Conservation (phyloP, 2,888 invertebrate genomes). For the Drosophila quasianomalipes region DNA sequence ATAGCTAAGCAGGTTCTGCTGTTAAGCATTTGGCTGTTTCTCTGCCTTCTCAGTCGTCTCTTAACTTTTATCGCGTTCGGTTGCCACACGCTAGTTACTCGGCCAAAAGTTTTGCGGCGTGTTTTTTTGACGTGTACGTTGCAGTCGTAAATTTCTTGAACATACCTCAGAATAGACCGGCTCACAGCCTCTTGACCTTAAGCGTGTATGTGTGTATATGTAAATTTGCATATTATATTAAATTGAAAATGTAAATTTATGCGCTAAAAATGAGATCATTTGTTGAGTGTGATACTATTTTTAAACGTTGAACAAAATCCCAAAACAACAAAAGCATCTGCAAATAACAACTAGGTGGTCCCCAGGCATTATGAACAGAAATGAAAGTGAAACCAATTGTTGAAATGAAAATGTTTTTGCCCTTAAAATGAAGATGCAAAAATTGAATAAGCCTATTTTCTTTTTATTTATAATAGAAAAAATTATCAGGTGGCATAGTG, state of each 20-base stretch:
- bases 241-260: conserved; percentile 56
- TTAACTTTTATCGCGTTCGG: conserved; percentile 51
- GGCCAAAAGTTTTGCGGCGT: conserved; percentile 44
- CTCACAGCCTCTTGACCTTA: conserved; percentile 66
- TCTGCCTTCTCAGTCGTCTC: conserved; percentile 51
- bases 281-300: conserved; percentile 52
- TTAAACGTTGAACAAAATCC: conserved; percentile 35
- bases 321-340: conserved; percentile 25
- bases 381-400: conserved; percentile 52
- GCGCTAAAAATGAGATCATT: conserved; percentile 75
- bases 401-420: conserved; percentile 3
- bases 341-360: conserved; percentile 20
- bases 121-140: conserved; percentile 34
- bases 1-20: conserved; percentile 23
- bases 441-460: conserved; percentile 1
- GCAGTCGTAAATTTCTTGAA: conserved; percentile 38
- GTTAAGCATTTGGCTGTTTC: conserved; percentile 8
- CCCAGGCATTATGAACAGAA: conserved; percentile 8
- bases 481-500: not conserved
- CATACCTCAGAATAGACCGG: conserved; percentile 48
- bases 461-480: not conserved
- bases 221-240: conserved; percentile 67
- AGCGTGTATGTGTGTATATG: conserved; percentile 22
- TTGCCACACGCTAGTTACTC: conserved; percentile 35
- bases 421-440: conserved; percentile 15